Base-by-base conservation (phyloP, 2,888 invertebrate species). In the Plutella xylostella region DNA sequence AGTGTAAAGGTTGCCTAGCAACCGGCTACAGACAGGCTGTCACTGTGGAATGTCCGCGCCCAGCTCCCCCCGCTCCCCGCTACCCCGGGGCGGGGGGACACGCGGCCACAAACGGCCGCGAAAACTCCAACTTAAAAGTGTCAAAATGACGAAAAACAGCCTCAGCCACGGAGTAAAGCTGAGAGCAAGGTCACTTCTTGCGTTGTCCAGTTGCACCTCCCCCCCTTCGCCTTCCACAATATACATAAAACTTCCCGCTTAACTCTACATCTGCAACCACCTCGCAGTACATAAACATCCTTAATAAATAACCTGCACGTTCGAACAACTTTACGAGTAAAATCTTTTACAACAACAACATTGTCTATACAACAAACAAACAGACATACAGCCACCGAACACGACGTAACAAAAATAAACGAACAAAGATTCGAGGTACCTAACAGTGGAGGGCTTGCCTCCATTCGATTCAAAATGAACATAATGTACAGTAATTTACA, bases 181-280 rank as follows among this genome's bases (percentile, higher is more conserved):
- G 18, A n/a, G n/a, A 33, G 12, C 42, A 42, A 42, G 42, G 42
- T 33, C 42, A 42, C 42, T 42, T 42, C 42, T 18, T 34, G 42
- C 42, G 42, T 42, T 22, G 42, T 33, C 42, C 19, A 20, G 34
- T 33, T 4, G 33, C 42, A 30, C 22, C 15, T n/a, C 12, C 30
- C 18, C 19, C 11, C 30, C 41, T 4, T n/a, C 41, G 41, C 15
- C 17, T 30, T 15, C 21, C 31, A 4, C 15, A 51, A 53, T 53
- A 54, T 54, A 54, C 54, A 54, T 52, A 52, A 49, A 51, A 37
- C 47, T 38, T 43, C 38, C 46, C 48, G 44, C 19, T 37, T 37
- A 37, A 44, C 49, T 47, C 48, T 53, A 45, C 47, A 47, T 49
- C 49, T 46, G 46, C 46, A 45, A 48, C 48, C 50, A 50, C 52